Conservation (phyloP, 2,113 vertebrate species). For the Pterocles gutturalis region DNA sequence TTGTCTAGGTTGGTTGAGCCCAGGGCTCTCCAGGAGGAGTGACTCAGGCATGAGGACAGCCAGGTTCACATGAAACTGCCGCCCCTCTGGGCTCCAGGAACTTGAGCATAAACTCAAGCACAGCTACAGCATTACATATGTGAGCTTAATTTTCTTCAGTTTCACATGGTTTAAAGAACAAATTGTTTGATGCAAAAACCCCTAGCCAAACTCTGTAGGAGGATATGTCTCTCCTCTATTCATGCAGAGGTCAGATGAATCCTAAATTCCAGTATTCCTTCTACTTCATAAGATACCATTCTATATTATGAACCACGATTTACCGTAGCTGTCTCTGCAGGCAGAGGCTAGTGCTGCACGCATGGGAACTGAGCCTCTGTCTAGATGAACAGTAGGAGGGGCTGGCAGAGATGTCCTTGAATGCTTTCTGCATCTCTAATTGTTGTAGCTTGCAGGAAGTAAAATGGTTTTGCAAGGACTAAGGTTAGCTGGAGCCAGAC, state of each 20-base stretch:
- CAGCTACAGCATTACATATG: not conserved
- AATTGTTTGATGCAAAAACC: not conserved
- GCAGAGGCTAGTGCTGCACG: not conserved
- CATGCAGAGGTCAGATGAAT: not conserved
- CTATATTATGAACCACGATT: not conserved
- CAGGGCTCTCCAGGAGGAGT: not conserved
- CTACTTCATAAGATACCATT: not conserved
- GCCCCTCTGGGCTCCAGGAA: not conserved
- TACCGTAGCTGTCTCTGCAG: not conserved
- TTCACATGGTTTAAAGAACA: not conserved
- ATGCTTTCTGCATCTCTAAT: not conserved
- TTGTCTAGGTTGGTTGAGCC: not conserved
- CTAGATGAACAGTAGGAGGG: not conserved
- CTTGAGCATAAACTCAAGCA: not conserved
- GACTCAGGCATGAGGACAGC: not conserved
- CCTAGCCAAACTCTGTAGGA: not conserved
- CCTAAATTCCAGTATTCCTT: not conserved
- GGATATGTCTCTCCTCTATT: not conserved
- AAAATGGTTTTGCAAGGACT: not conserved
- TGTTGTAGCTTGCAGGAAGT: constrained; percentile 2
- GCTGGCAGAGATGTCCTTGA: not conserved
- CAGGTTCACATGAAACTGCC: not conserved
- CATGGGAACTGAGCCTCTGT: not conserved
- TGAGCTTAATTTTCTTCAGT: not conserved
- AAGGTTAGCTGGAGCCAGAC: constrained; percentile 25